A percentile compares a stretch with the other conserved stretches of the same genome.
These are phyloP conservation scores for Tyrannus savana DNA, from an alignment of 2,113 vertebrate genomes.

Conservation along the genomic window DNA sequence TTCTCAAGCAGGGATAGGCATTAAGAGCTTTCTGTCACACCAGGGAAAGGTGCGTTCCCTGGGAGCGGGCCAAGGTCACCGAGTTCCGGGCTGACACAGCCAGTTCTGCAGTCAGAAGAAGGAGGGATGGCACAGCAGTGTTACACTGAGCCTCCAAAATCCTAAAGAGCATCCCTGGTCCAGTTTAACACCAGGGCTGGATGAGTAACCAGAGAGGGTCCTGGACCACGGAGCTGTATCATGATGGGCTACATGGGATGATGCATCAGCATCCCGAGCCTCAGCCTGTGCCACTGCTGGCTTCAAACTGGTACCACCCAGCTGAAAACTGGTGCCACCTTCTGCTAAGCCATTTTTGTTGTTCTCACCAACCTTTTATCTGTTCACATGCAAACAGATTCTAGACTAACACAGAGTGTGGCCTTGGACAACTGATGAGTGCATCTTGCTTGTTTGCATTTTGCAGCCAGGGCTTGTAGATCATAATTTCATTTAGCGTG, in stretches of 20 bases:
- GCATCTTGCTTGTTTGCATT: rapidly evolving
- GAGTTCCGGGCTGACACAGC: rapidly evolving
- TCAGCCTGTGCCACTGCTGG: rapidly evolving
- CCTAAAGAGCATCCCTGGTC: background rate
- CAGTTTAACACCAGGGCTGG: rapidly evolving
- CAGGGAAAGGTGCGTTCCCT: background rate
- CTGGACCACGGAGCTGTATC: rapidly evolving
- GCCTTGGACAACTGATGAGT: background rate
- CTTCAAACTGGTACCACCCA: background rate
- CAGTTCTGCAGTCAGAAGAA: background rate
- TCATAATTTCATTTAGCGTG: background rate
- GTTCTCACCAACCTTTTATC: background rate
- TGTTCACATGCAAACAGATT: background rate
- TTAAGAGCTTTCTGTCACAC: rapidly evolving
- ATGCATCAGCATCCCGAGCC: background rate
- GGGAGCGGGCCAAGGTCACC: background rate
- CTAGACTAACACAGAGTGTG: background rate
- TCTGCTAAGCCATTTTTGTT: background rate
- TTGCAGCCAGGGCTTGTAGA: background rate
- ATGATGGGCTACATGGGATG: rapidly evolving
- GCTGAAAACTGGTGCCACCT: background rate
- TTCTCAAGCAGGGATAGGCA: rapidly evolving
- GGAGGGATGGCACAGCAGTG: background rate
- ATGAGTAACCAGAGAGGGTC: background rate
- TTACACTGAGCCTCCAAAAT: background rate